Base-by-base conservation (phyloP, 2,113 vertebrate genomes). In the Nothoprocta pentlandii region DNA sequence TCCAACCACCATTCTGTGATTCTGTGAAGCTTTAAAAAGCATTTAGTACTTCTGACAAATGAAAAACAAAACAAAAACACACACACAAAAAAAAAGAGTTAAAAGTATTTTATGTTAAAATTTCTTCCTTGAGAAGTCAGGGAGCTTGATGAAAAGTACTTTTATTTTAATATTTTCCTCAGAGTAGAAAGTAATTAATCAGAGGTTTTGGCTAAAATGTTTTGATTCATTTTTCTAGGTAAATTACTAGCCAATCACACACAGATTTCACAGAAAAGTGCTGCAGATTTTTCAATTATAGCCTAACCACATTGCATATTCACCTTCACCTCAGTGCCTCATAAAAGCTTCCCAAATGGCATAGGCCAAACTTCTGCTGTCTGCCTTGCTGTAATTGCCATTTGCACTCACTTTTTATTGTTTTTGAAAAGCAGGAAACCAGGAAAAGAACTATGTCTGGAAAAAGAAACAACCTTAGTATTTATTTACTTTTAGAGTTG, bases 401-500 rank as follows among this genome's bases (percentile, higher is more conserved):
- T 26, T 71, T 78, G 16, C 11, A 15, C 49, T 87, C 41, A 39
- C 13, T 71, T 64, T 63, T 59, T 61, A 26, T 7, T 76, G n/a
- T 39, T 49, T 68, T 53, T 70, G 41, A 67, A 80, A 93, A 89
- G 10, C 42, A 87, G 12, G 51, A 95, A 89, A 71, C 21, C 25
- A 75, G 34, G 11, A 78, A 74, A 91, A 83, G 9, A 82, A 4
- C 2, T n/a, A 47, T 39, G 19, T 36, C 28, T 69, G 32, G 6
- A 53, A 49, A 80, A 82, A 85, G 49, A 71, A 32, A 49, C 58
- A 73, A 36, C 6, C 4, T 66, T 51, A 46, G 12, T 62, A 41
- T 91, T 92, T 92, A 85, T 76, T 92, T 91, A 61, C 5, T 87
- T 61, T 46, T 76, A 26, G 7, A 78, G 9, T 56, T 58, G 71